Conservation (phyloP, 2,113 vertebrate genomes). For the Notothenia coriiceps region DNA sequence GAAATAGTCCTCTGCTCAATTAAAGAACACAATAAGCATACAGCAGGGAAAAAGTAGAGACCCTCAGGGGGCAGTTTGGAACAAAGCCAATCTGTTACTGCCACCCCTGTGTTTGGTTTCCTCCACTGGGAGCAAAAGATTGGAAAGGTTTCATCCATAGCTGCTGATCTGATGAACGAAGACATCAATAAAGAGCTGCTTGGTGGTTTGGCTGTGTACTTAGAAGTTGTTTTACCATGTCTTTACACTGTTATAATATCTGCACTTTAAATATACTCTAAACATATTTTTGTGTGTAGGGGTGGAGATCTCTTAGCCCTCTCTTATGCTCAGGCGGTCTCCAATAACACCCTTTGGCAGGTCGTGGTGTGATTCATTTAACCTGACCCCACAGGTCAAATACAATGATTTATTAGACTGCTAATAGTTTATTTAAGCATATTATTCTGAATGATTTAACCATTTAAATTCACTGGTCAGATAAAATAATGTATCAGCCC, state of each 20-base stretch:
- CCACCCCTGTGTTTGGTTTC: constrained; percentile 14
- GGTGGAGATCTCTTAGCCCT: background rate
- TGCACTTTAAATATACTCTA: background rate
- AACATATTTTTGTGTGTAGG: background rate
- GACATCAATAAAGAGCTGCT: background rate
- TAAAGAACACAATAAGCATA: constrained; percentile 24
- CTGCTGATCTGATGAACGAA: background rate
- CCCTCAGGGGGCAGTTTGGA: constrained; percentile 12
- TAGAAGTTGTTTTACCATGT: background rate
- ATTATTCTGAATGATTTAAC: background rate
- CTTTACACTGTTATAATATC: background rate
- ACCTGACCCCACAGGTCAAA: constrained; percentile 29
- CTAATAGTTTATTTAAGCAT: background rate
- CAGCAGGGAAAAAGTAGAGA: background rate
- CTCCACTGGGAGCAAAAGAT: constrained; percentile 22
- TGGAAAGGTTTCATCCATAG: constrained; percentile 12
- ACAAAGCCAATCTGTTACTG: constrained; percentile 23
- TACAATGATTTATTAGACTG: background rate
- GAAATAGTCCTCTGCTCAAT: constrained; percentile 25
- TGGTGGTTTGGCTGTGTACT: no score
- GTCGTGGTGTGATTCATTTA: constrained; percentile 10
- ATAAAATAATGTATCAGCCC: background rate
- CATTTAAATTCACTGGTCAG: background rate
- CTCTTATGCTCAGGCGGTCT: background rate
- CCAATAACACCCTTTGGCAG: constrained; percentile 27